Percentiles rank a stretch among this genome's conserved stretches.
Conservation (phyloP, 2,113 vertebrate species). For the Furnarius figulus region DNA sequence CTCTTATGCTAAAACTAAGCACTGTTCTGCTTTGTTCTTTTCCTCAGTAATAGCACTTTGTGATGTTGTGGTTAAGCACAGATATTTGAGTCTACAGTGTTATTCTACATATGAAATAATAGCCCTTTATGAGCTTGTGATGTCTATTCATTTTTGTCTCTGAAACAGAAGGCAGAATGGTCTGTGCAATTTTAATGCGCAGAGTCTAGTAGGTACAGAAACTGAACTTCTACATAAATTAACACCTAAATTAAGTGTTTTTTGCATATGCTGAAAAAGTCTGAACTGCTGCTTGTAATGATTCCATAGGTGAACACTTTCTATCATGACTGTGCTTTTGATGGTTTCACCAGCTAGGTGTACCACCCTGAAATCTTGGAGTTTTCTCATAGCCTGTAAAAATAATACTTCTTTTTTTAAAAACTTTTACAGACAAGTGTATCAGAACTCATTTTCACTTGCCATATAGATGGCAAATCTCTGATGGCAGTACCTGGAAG, state of each 20-base stretch:
- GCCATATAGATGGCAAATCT: slow-evolving; percentile 91
- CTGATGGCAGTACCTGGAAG: slow-evolving; percentile 78
- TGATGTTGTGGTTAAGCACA: neutral
- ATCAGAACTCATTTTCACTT: slow-evolving; percentile 83
- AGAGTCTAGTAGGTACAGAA: neutral
- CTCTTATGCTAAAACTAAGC: neutral
- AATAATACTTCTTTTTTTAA: neutral
- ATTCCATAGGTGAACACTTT: neutral
- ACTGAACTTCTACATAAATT: neutral
- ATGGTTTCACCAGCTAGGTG: neutral
- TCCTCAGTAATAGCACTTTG: neutral
- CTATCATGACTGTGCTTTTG: neutral
- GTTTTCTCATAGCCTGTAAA: neutral
- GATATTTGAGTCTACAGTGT: neutral
- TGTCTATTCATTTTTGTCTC: neutral
- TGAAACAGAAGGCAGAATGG: neutral
- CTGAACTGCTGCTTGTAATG: neutral
- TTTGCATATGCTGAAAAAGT: neutral
- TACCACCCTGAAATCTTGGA: neutral
- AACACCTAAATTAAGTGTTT: neutral
- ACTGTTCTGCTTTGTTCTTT: neutral
- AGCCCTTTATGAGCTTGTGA: neutral
- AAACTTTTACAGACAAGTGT: slow-evolving; percentile 82
- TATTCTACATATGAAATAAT: neutral
- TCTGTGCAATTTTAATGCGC: neutral